Evolutionary conservation across 1,140 invertebrate species (phyloP).

Genomic region (Hetaerina americana): DNA sequence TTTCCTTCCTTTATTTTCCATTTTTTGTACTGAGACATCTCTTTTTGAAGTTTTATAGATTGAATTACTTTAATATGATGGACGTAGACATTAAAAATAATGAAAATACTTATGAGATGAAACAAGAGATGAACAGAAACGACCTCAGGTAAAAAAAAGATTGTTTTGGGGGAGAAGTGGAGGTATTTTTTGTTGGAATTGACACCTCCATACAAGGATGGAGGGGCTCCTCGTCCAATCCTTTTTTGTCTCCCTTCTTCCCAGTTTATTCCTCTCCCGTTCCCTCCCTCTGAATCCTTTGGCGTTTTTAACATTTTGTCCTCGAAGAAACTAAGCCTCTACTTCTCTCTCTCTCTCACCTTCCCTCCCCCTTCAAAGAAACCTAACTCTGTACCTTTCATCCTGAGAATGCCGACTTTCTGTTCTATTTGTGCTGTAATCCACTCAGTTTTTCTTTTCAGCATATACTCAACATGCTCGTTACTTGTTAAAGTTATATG

Average conservation of each 20-base stretch:
- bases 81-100: background rate
- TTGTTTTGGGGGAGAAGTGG: too few relatives aligned
- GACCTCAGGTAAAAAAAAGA: too few relatives aligned
- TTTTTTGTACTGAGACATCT: background rate
- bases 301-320: too few relatives aligned
- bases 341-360: background rate
- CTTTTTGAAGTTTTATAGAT: background rate
- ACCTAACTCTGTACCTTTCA: background rate
- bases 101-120: background rate
- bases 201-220: too few relatives aligned
- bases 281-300: too few relatives aligned
- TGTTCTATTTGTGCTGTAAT: background rate
- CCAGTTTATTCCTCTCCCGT: background rate
- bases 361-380: background rate
- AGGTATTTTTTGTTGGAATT: too few relatives aligned
- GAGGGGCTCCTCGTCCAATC: too few relatives aligned
- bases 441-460: background rate
- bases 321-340: background rate
- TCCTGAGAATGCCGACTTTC: background rate
- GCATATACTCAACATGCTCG: background rate
- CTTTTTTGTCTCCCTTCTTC: background rate
- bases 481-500: background rate
- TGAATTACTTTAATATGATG: background rate
- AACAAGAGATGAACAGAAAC: background rate
- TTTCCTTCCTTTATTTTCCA: background rate